Conservation (phyloP, 1,140 invertebrate species). For the Brachionus calyciflorus region DNA sequence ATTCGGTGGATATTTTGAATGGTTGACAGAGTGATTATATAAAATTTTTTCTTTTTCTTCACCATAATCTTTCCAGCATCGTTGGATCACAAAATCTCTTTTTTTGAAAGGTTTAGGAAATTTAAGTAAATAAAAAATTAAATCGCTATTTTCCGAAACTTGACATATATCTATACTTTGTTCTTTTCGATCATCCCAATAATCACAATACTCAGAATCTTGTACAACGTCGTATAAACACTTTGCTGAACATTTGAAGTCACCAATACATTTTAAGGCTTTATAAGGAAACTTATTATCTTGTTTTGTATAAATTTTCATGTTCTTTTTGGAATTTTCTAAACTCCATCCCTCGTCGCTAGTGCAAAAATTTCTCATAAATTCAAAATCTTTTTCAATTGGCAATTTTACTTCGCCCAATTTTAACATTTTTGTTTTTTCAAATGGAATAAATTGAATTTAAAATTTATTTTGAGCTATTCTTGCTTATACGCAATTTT, state of each 20-base stretch:
- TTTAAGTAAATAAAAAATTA: constrained; percentile 62
- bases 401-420: constrained; percentile 33
- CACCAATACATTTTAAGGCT: neutral
- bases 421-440: constrained; percentile 18
- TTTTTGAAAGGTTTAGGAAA: constrained; percentile 81
- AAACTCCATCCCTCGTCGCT: constrained; percentile 20
- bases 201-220: constrained; percentile 28
- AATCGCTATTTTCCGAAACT: constrained; percentile 27
- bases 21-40: constrained; percentile 82
- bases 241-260: constrained; percentile 6
- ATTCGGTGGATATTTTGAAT: constrained; percentile 63
- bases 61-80: constrained; percentile 75
- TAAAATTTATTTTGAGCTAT: too few relatives aligned
- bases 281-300: constrained; percentile 16
- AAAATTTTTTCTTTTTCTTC: constrained; percentile 78
- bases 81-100: constrained; percentile 81
- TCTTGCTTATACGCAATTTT: too few relatives aligned
- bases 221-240: constrained; percentile 39
- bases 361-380: neutral
- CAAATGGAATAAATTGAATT: neutral
- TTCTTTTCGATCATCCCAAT: constrained; percentile 32
- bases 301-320: constrained; percentile 22
- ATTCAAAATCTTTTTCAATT: constrained; percentile 28
- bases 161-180: constrained; percentile 16
- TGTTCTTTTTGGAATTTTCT: constrained; percentile 1